Evolutionary conservation across 2,113 vertebrate species (phyloP), one percentile per base, ranked within the genome.

Genomic region (Circaetus cinerascens): DNA sequence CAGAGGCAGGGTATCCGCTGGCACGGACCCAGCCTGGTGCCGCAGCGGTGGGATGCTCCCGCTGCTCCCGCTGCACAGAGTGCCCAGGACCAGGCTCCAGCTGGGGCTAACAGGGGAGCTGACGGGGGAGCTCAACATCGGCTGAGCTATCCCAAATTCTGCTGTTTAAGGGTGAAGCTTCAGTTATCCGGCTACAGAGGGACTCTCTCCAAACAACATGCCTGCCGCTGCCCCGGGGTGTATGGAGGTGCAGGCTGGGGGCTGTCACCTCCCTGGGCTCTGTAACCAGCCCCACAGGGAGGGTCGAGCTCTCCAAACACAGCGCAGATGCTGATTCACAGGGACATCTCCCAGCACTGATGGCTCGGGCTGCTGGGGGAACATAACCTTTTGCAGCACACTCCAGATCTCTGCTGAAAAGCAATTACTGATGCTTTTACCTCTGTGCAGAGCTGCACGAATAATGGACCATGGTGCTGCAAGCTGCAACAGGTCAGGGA

Each of bases 351-450:
- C 76, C n/a, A 38, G 46, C 30, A 10, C 29, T 40, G 40, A 11
- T 22, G 63, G 60, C 41, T 85, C 2, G 0, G 43, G 84, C 66
- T 93, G 68, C 68, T 82, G 34, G 16, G 26, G 22, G 9, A 68
- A 67, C 25, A 23, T 20, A 88, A 56, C 38, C n/a, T 66, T 62
- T 60, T 1, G 0, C 26, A 67, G 34, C 57, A 82, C 56, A 29
- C 50, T 62, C 72, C 88, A 86, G 48, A 51, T 50, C 34, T 75
- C 77, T 34, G 36, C 77, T 69, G 32, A 67, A 87, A 84, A 77
- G 56, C 60, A 69, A 55, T 84, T 88, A 79, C 9, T 41, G 11
- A 45, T 67, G 92, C 16, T 86, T 88, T 94, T 84, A 63, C 55
- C 46, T 78, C 41, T 57, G 34, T 51, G 80, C 60, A 48, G 66